Evolutionary conservation across 1,140 invertebrate genomes (phyloP).

Genomic region (Macrotrachela quadricornifera): DNA sequence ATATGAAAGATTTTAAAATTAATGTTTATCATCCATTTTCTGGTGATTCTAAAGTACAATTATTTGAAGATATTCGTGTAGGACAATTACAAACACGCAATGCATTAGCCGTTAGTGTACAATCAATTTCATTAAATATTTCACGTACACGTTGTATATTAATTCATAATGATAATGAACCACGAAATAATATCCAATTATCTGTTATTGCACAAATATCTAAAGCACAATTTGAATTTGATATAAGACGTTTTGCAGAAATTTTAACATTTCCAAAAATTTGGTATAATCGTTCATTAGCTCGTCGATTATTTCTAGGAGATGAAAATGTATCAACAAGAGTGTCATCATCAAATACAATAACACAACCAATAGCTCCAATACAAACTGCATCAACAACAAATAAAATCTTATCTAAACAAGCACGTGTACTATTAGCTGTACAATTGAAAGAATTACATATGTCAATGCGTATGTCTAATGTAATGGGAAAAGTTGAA

Average conservation of each 20-base stretch:
- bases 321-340: conserved; percentile 33
- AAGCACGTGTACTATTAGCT: too few relatives aligned
- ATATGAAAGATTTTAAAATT: too few relatives aligned
- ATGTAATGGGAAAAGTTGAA: conserved; percentile 57
- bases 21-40: too few relatives aligned
- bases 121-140: conserved; percentile 85
- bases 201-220: conserved; percentile 77
- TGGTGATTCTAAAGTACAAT: too few relatives aligned
- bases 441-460: too few relatives aligned
- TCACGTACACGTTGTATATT: conserved; percentile 47
- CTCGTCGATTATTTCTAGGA: conserved; percentile 70
- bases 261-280: conserved; percentile 91
- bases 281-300: conserved; percentile 69
- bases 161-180: background rate
- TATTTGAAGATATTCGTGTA: too few relatives aligned
- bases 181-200: conserved; percentile 21
- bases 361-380: background rate
- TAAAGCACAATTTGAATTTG: conserved; percentile 92
- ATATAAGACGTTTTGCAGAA: conserved; percentile 83
- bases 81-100: too few relatives aligned
- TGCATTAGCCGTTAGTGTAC: conserved; percentile 50
- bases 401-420: too few relatives aligned
- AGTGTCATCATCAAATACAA: too few relatives aligned
- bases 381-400: too few relatives aligned
- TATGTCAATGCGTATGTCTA: conserved; percentile 75